These are phyloP conservation scores for Conistra vaccinii DNA, from an alignment of 2,888 invertebrate species.

Conservation along the genomic window DNA sequence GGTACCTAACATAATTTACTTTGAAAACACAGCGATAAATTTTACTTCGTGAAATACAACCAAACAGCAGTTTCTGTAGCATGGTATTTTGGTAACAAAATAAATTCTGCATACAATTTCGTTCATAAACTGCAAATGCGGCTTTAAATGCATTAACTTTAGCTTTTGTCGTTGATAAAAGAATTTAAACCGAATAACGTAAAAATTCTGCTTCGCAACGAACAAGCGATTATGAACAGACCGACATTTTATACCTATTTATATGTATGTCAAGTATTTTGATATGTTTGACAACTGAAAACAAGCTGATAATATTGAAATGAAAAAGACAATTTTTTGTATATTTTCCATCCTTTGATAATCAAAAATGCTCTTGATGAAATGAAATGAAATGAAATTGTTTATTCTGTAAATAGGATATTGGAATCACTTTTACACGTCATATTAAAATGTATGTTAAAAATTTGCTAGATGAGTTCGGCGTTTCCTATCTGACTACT, in stretches of 20 bases:
- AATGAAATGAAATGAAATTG: too few relatives aligned
- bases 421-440: too few relatives aligned
- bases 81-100: slow-evolving; percentile 7
- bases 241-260: neutral
- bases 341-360: neutral
- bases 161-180: slow-evolving; percentile 42
- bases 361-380: neutral
- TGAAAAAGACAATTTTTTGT: neutral
- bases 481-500: too few relatives aligned
- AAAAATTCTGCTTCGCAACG: slow-evolving; percentile 14
- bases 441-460: too few relatives aligned
- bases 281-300: slow-evolving; percentile 18
- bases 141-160: slow-evolving; percentile 42
- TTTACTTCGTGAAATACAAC: neutral
- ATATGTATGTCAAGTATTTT: neutral
- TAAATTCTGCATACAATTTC: slow-evolving; percentile 42
- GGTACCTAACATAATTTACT: slow-evolving; percentile 1
- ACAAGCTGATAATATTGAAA: slow-evolving; percentile 19
- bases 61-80: neutral
- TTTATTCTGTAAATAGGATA: too few relatives aligned
- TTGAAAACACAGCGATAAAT: slow-evolving; percentile 13
- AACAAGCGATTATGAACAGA: slow-evolving; percentile 16
- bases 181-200: slow-evolving; percentile 28
- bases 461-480: too few relatives aligned
- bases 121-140: slow-evolving; percentile 31